These are phyloP conservation scores for Hydrochoerus hydrochaeris DNA, from an alignment of 2,113 vertebrate species.

Conservation along the genomic window DNA sequence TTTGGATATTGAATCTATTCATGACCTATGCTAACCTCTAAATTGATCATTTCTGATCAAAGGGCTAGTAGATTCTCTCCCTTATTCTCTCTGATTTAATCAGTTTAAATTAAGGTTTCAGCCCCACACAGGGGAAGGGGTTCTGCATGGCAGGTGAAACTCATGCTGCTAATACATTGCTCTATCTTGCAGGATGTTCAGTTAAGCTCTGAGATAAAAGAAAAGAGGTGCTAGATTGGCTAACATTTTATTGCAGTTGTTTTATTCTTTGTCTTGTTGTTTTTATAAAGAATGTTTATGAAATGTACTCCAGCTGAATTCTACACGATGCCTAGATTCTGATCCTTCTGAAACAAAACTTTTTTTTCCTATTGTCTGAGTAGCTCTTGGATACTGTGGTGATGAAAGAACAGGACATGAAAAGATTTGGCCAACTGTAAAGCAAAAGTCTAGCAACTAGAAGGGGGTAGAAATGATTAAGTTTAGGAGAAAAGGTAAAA, in stretches of 20 bases:
- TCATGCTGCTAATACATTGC: not conserved
- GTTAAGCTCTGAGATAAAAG: not conserved
- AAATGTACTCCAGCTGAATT: slow-evolving; percentile 34
- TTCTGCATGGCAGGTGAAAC: not conserved
- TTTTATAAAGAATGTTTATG: slow-evolving; percentile 38
- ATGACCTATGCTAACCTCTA: not conserved
- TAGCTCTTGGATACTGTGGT: not conserved
- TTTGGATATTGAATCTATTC: not conserved
- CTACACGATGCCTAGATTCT: not conserved
- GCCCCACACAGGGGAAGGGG: not conserved
- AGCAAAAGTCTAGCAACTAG: not conserved
- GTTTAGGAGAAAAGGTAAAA: not conserved
- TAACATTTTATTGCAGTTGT: not conserved
- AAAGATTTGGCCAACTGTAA: not conserved
- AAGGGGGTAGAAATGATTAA: not conserved
- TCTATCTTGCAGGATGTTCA: not conserved
- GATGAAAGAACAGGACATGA: slow-evolving; percentile 32
- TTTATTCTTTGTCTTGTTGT: slow-evolving; percentile 31
- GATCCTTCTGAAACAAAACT: slow-evolving; percentile 19
- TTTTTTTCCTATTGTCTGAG: not conserved
- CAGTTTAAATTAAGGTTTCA: not conserved
- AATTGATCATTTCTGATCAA: not conserved
- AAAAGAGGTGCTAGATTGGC: not conserved
- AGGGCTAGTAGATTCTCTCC: not conserved
- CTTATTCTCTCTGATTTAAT: not conserved